These are phyloP conservation scores for Melierax canorus DNA, from an alignment of 2,113 vertebrate genomes.

Conservation along the genomic window DNA sequence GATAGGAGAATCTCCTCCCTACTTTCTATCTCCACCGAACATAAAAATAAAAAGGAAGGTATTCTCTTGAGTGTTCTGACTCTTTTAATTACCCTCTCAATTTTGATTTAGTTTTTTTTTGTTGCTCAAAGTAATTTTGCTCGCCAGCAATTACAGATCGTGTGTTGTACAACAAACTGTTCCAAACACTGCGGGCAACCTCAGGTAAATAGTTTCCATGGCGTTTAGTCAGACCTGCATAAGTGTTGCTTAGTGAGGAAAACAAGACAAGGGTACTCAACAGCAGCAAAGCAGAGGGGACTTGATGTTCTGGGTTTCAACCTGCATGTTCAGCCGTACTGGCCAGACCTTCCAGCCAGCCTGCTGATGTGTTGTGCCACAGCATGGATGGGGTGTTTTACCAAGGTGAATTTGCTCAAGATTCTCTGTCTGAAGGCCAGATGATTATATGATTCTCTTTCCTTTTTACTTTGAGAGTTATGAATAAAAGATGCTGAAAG, in stretches of 20 bases:
- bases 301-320: neutral
- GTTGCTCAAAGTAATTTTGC: neutral
- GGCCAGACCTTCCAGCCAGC: neutral
- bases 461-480: neutral
- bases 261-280: neutral
- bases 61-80: neutral
- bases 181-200: neutral
- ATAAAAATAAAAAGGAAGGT: neutral
- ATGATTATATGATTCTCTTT: neutral
- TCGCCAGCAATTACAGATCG: constrained; percentile 12
- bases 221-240: neutral
- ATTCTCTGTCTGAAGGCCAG: neutral
- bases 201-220: constrained; percentile 44
- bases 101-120: neutral
- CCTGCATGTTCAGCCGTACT: neutral
- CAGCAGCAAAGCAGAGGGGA: neutral
- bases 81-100: constrained; percentile 23
- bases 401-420: neutral
- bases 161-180: neutral
- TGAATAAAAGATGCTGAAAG: constrained; percentile 27
- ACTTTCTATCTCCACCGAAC: neutral
- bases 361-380: neutral
- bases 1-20: neutral
- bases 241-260: neutral
- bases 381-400: neutral